Evolutionary conservation across 35 echinoderm and acorn worm species (phyloP), one percentile per base, ranked within the genome.

Genomic region (Stichopus chloronotus): DNA sequence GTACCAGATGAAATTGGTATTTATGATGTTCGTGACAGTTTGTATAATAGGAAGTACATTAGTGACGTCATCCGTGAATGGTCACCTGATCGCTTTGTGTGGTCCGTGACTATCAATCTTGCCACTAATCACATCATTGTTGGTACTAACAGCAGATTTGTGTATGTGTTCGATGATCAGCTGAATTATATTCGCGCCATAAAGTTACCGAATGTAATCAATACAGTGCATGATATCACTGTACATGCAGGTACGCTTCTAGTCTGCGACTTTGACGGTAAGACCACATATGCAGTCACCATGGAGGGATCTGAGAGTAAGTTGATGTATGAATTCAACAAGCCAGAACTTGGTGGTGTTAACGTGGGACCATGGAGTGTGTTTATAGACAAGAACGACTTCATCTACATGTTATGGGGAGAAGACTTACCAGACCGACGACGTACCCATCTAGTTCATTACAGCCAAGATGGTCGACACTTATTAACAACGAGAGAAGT

Each of bases 341-440:
- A 58, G 57, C 81, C 81, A 84, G 7, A 84, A 58, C 8, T 57
- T 8, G 14, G 0, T 5, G 81, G 21, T 57, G 0, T 17, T 57
- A n/a, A 57, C 54, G 0, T 7, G 14, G 53, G 55, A 57, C 81
- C 81, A 9, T 3, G 14, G 4, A 84, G 55, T 8, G 81, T 57
- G 57, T 84, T 55, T 7, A 84, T 6, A n/a, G 81, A 84, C 81
- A 19, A 57, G 81, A 84, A 84, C 54, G 81, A 10, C 5, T 58
- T 57, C 9, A 58, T 84, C 14, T 84, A 84, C 16, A 57, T 84
- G 17, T 84, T 84, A 22, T 84, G 81, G 81, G 5, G 19, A 55
- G n/a, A 2, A 8, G 9, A 72, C 14, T 19, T 17, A 2, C 5
- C 68, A 10, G 12, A 82, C n/a, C 0, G 16, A 7, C 0, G 14